Evolutionary conservation across 2,888 invertebrate species (phyloP).

Genomic region (Himalopsyche tibetana): DNA sequence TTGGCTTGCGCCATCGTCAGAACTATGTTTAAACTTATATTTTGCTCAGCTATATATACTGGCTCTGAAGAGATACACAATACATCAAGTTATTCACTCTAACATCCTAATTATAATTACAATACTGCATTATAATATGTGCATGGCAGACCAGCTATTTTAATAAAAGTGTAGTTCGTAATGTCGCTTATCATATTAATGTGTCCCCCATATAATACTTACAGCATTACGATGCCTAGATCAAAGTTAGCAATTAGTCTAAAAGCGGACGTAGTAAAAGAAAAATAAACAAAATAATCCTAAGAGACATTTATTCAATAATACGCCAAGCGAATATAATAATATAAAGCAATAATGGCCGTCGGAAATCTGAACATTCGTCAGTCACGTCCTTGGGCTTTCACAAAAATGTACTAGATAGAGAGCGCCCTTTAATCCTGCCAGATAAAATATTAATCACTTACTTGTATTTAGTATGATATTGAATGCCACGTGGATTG

Average conservation of each 20-base stretch:
- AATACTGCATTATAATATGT: too few species aligned
- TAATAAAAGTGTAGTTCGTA: neutral
- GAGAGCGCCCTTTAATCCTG: neutral
- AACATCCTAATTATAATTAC: too few species aligned
- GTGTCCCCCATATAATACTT: slow-evolving; percentile 1
- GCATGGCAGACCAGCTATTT: too few species aligned
- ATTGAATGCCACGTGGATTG: too few species aligned
- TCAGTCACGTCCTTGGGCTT: neutral
- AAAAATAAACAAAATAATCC: slow-evolving; percentile 46
- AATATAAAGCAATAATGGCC: neutral
- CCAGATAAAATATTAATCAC: too few species aligned
- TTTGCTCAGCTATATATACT: too few species aligned
- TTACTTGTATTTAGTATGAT: too few species aligned
- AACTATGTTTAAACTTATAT: too few species aligned
- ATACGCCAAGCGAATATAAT: slow-evolving; percentile 45
- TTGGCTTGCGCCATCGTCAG: too few species aligned
- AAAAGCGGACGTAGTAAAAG: slow-evolving; percentile 49
- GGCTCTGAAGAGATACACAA: too few species aligned
- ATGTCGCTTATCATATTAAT: neutral
- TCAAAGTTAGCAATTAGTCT: slow-evolving; percentile 54
- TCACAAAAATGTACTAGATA: neutral
- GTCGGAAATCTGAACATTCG: neutral
- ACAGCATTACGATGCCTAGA: neutral
- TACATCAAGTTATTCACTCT: too few species aligned
- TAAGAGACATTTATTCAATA: slow-evolving; percentile 56